These are phyloP conservation scores for Sylvia borin DNA, from an alignment of 2,797 vertebrate genomes.

Conservation along the genomic window DNA sequence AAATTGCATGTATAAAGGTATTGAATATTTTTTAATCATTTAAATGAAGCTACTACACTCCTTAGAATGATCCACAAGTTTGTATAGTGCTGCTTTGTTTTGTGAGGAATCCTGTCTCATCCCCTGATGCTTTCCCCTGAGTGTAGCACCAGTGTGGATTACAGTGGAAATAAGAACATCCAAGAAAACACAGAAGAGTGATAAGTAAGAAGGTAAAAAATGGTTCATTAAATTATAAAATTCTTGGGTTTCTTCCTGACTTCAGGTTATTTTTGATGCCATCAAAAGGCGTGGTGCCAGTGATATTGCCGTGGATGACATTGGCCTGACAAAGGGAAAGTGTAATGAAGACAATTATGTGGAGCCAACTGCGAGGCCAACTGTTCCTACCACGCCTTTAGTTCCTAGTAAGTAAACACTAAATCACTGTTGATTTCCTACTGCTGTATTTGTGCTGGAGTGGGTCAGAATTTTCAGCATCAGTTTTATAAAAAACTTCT, in stretches of 20 bases:
- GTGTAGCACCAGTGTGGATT: neutral
- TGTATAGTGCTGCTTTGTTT: neutral
- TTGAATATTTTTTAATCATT: neutral
- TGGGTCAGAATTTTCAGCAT: neutral
- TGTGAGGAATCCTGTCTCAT: neutral
- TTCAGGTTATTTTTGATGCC: conserved; percentile 87
- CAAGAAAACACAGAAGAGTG: neutral
- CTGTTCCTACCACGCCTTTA: conserved; percentile 61
- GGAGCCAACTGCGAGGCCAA: conserved; percentile 85
- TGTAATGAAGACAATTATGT: conserved; percentile 79
- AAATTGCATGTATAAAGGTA: neutral
- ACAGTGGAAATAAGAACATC: neutral
- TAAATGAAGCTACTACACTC: neutral
- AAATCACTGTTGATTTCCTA: neutral
- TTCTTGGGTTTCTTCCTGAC: neutral
- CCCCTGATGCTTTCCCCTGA: neutral
- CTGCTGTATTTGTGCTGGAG: neutral
- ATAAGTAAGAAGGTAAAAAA: fast-evolving
- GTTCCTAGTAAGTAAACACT: conserved; percentile 79
- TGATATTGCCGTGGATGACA: conserved; percentile 90
- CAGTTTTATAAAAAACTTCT: neutral
- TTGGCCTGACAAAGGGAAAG: conserved; percentile 75
- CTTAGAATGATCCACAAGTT: neutral
- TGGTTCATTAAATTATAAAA: neutral
- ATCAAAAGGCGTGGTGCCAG: conserved; percentile 74